phyloP scores from a whole-genome alignment of 2,888 invertebrate genomes.

The Cheiracanthium punctorium region DNA sequence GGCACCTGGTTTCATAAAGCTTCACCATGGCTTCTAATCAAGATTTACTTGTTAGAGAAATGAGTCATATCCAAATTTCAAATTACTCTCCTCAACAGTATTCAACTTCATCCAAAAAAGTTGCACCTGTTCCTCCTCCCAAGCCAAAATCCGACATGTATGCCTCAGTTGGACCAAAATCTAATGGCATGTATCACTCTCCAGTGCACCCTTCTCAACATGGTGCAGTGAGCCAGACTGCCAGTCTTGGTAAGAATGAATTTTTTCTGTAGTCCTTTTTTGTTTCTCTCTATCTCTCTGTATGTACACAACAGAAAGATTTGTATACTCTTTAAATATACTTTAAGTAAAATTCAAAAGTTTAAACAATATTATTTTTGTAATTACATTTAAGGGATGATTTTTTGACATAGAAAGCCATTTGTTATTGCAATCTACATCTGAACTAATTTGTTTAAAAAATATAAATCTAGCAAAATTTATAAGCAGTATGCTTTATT shows the following conservation, averaged over 20 bases:
- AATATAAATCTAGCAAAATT: too few relatives aligned
- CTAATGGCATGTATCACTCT: slow-evolving; percentile 66
- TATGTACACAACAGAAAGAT: too few relatives aligned
- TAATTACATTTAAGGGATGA: too few relatives aligned
- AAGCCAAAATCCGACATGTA: slow-evolving; percentile 68
- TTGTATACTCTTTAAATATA: too few relatives aligned
- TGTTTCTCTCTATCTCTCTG: too few relatives aligned
- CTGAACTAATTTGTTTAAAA: too few relatives aligned
- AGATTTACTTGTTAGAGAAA: slow-evolving; percentile 63
- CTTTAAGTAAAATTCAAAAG: too few relatives aligned
- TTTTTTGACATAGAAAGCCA: too few relatives aligned
- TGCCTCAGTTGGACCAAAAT: slow-evolving; percentile 47
- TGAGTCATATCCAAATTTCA: slow-evolving; percentile 56
- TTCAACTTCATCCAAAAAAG: slow-evolving; percentile 51
- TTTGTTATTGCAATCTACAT: too few relatives aligned
- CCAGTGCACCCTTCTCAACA: slow-evolving; percentile 35
- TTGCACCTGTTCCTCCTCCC: slow-evolving; percentile 64
- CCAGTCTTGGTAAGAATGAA: slow-evolving; percentile 16
- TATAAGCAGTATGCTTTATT: too few relatives aligned
- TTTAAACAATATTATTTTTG: too few relatives aligned
- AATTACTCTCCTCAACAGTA: slow-evolving; percentile 68
- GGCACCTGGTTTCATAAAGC: not conserved
- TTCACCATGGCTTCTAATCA: slow-evolving; percentile 56
- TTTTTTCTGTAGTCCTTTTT: too few relatives aligned
- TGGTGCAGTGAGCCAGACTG: not conserved